Evolutionary conservation across 2,113 vertebrate species (phyloP), one percentile per base, ranked within the genome.

Genomic region (Nothobranchius furzeri): DNA sequence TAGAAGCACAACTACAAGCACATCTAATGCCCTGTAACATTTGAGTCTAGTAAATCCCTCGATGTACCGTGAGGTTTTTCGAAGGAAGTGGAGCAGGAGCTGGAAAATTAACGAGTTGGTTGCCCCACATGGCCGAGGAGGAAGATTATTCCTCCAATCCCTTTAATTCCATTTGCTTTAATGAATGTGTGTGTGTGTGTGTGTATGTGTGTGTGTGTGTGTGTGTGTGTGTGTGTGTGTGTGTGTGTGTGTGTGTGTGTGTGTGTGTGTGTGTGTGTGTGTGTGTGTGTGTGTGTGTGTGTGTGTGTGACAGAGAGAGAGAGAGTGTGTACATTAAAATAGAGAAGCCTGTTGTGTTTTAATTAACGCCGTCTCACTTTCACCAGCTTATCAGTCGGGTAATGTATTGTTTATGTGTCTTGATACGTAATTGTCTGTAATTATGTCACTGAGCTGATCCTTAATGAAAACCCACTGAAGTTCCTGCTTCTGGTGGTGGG

Each of bases 121-220:
- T 80, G 76, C 63, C 54, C 70, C 76, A 74, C 70, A 81, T 76
- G 68, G 36, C 80, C 49, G 7, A 72, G 83, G 82, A 88, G 78
- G 76, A 58, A 85, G 82, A 88, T 87, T 88, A 90, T 81, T 64
- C 69, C 56, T 78, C 64, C 77, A 88, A 88, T 87, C 83, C 85
- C 77, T 64, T 64, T 86, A 87, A 89, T 89, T 89, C 85, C 74
- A 86, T 85, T 91, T 84, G 73, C 83, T 74, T 82, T 85, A 83
- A 91, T 89, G 84, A 85, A 84, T 81, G 9, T 79, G 67, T 76
- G 74, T 68, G 60, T 3, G 10, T 42, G 30, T 30, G 30, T 30
- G 30, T 30, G 30, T 3, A 1, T 3, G 56, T 54, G 20, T 20
- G 20, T 20, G 20, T 20, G 20, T 20, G 20, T 20, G 20, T 20